Base-by-base conservation (phyloP, 1,140 invertebrate genomes). In the Drosophila aff. region DNA sequence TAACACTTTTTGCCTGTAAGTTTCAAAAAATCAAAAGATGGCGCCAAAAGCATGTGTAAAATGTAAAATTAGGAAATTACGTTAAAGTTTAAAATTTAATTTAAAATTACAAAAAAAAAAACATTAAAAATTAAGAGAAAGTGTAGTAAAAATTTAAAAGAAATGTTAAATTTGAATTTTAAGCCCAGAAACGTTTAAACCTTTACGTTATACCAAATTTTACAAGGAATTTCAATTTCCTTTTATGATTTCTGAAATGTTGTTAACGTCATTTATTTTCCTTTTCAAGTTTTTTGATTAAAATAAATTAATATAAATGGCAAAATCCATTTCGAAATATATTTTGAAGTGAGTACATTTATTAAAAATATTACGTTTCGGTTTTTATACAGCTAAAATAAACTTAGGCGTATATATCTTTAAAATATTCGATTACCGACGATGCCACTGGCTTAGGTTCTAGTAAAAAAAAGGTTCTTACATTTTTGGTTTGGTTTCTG, bases 281-380 rank as follows among this genome's bases (percentile, higher is more conserved):
- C 13, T 15, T 15, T 38, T 38, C 13, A 1, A 3, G 4, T 38
- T 38, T 38, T 7, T 15, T 10, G 5, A 15, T 4, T 15, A 1
- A 38, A 38, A 38, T 15, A 38, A 38, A 16, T 40, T 15, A 15
- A 15, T 40, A 15, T 15, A 2, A 10, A n/a, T n/a, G 16, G 3
- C 8, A 41, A n/a, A n/a, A 4, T n/a, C 5, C 15, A 16, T 41
- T 4, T 18, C 0, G 2, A 18, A 5, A 18, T 43, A 18, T 43
- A 43, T 49, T 33, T 23, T 23, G 9, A 55, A 55, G 21, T 55
- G 52, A 55, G 33, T 55, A 55, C 38, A 52, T 85, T 81, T 86
- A 78, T 81, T 86, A 66, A 84, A 84, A 84, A 85, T 86, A 84
- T 81, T 85, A 69, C 64, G 75, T 44, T 78, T 47, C 58, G 13